A percentile compares a stretch with the other conserved stretches of the same genome.
Evolutionary conservation across 1,140 invertebrate genomes (phyloP).

Genomic region (Zaprionus taronus): DNA sequence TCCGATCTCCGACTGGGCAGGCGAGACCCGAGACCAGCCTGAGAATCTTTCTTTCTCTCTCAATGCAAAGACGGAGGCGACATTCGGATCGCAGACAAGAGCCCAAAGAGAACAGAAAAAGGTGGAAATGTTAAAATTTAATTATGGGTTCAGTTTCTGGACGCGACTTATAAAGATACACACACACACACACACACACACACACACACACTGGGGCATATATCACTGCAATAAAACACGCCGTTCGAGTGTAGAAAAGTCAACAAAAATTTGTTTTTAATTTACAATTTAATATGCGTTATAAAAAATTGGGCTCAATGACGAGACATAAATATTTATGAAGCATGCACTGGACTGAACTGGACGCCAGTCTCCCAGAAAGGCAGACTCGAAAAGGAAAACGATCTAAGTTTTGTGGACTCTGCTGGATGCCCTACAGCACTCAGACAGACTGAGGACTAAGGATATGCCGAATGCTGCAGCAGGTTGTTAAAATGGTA

Average conservation of each 20-base stretch:
- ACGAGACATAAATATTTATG: slow-evolving; percentile 80
- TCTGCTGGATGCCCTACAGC: slow-evolving; percentile 56
- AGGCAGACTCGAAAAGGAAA: slow-evolving; percentile 22
- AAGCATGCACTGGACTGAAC: slow-evolving; percentile 44
- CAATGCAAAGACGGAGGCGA: slow-evolving; percentile 1
- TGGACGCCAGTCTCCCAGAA: slow-evolving; percentile 35
- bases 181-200: slow-evolving; percentile 9
- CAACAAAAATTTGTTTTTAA: slow-evolving; percentile 83
- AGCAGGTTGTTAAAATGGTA: background rate
- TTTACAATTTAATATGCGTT: slow-evolving; percentile 83
- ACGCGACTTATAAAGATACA: slow-evolving; percentile 32
- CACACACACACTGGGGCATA: slow-evolving; percentile 27
- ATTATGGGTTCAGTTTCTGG: slow-evolving; percentile 74
- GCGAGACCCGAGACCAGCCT: slow-evolving; percentile 21
- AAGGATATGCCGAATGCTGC: slow-evolving; percentile 25
- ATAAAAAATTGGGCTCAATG: slow-evolving; percentile 81
- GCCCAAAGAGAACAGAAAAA: slow-evolving; percentile 58
- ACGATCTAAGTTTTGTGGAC: slow-evolving; percentile 20
- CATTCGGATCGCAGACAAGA: slow-evolving; percentile 30
- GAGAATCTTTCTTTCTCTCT: slow-evolving; percentile 34
- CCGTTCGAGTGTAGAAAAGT: slow-evolving; percentile 73
- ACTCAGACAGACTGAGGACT: background rate
- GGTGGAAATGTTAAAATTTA: slow-evolving; percentile 83
- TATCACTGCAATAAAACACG: slow-evolving; percentile 72
- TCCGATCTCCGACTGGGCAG: slow-evolving; percentile 46